phyloP scores from a whole-genome alignment of 2,888 invertebrate species.

The Spilarctia lutea region DNA sequence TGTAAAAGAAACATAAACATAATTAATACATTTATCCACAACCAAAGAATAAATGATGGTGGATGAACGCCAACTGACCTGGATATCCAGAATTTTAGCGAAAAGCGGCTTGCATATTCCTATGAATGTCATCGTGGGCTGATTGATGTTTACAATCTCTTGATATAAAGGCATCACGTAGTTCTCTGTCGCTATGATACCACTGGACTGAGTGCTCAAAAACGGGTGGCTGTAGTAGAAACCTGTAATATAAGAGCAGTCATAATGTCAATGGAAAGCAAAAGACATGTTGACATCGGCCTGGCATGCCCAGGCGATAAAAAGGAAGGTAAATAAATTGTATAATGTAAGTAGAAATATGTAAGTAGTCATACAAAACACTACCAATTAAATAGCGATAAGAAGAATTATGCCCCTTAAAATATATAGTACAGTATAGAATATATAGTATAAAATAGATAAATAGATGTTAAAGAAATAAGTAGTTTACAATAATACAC shows the following conservation, averaged over 20 bases:
- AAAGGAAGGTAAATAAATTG: too few species aligned
- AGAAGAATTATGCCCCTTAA: too few species aligned
- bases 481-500: too few species aligned
- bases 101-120: background rate
- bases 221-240: conserved; percentile 91
- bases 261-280: background rate
- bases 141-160: conserved; percentile 91
- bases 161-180: conserved; percentile 90
- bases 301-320: too few species aligned
- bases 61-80: background rate
- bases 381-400: too few species aligned
- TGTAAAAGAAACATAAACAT: background rate
- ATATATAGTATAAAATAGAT: too few species aligned
- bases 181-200: conserved; percentile 85
- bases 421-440: too few species aligned
- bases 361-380: too few species aligned
- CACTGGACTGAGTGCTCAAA: conserved; percentile 86
- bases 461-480: too few species aligned
- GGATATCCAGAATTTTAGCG: background rate
- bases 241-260: conserved; percentile 73
- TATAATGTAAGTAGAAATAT: too few species aligned
- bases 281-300: too few species aligned
- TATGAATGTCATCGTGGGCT: conserved; percentile 87
- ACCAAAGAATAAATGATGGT: background rate
- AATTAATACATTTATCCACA: background rate